phyloP scores from a whole-genome alignment of 2,888 invertebrate species.

The Mythimna loreyi region DNA sequence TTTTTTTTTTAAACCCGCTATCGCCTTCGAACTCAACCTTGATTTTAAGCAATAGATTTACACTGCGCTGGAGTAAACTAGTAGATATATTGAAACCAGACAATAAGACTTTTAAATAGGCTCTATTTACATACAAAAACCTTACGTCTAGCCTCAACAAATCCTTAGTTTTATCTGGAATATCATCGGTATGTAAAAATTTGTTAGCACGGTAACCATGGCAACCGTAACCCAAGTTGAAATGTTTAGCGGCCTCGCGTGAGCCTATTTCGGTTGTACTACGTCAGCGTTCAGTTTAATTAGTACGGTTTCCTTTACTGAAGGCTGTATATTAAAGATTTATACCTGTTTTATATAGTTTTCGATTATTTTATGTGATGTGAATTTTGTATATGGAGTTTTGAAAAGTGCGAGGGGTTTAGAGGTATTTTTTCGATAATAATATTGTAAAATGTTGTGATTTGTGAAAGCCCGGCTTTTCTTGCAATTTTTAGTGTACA shows the following conservation, averaged over 20 bases:
- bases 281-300: conserved; percentile 50
- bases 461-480: background rate
- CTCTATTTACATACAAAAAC: conserved; percentile 14
- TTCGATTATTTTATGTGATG: conserved; percentile 29
- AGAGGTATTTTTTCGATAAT: background rate
- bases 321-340: conserved; percentile 56
- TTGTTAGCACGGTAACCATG: conserved; percentile 63
- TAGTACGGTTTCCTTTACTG: conserved; percentile 44
- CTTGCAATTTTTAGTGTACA: background rate
- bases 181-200: conserved; percentile 49
- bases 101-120: background rate
- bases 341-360: conserved; percentile 38
- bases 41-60: background rate
- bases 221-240: conserved; percentile 65
- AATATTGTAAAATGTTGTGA: background rate
- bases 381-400: conserved; percentile 20
- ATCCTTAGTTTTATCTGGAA: conserved; percentile 38
- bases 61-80: background rate
- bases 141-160: conserved; percentile 45
- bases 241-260: conserved; percentile 63
- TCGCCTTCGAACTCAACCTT: background rate
- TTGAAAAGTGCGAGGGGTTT: background rate
- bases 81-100: background rate
- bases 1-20: background rate
- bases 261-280: conserved; percentile 48